A percentile compares a stretch with the other conserved stretches of the same genome.
These are phyloP conservation scores for Coccyzus lansbergi DNA, from an alignment of 2,797 vertebrate genomes.

Conservation along the genomic window DNA sequence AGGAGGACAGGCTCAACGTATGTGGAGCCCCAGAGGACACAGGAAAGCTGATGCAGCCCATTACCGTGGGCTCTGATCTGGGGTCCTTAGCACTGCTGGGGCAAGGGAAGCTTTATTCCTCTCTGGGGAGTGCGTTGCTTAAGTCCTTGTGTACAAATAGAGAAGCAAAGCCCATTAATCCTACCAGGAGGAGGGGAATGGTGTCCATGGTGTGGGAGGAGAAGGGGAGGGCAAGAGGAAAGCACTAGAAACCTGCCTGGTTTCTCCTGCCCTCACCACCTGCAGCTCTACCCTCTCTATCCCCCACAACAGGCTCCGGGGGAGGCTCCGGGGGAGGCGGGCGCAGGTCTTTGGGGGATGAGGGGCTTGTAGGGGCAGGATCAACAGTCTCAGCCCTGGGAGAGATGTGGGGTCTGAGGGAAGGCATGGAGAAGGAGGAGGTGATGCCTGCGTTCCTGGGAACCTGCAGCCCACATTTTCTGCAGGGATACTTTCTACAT, in stretches of 20 bases:
- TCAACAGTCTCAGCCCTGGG: background rate
- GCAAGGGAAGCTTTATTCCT: background rate
- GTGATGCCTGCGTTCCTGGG: background rate
- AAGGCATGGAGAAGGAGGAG: background rate
- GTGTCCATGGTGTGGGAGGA: background rate
- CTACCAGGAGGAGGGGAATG: background rate
- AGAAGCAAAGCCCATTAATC: background rate
- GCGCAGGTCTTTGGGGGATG: background rate
- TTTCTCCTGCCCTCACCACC: background rate
- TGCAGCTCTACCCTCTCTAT: background rate
- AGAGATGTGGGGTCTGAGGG: background rate
- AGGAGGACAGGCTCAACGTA: background rate
- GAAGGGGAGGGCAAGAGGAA: background rate
- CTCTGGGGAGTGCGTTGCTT: background rate
- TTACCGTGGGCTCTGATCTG: background rate
- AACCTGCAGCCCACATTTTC: background rate
- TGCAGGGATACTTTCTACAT: background rate
- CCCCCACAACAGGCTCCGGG: rapidly evolving
- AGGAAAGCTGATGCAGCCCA: background rate
- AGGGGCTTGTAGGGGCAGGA: background rate
- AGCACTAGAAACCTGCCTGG: background rate
- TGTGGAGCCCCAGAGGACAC: background rate
- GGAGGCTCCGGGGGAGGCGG: background rate
- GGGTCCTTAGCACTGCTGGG: background rate
- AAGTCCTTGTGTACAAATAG: background rate